A percentile compares a stretch with the other conserved stretches of the same genome.
Evolutionary conservation across 2,797 vertebrate species (phyloP).

Genomic region (Enteromius trimaculatus): DNA sequence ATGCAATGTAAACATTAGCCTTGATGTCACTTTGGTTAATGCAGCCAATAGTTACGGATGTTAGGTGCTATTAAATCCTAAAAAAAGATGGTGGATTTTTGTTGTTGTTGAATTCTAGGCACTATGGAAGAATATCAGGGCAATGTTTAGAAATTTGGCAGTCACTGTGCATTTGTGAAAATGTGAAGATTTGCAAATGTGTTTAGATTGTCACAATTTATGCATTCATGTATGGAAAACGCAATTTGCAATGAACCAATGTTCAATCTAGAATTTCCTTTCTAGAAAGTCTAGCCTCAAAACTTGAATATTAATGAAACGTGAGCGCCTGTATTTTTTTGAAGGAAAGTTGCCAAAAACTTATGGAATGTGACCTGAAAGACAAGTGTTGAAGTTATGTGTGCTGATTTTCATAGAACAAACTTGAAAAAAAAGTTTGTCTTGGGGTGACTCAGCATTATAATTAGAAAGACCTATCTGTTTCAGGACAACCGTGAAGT

Average conservation of each 20-base stretch:
- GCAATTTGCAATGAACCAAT: background rate
- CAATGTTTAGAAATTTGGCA: background rate
- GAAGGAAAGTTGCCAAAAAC: background rate
- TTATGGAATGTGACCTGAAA: background rate
- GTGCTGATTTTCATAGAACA: background rate
- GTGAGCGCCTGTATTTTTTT: background rate
- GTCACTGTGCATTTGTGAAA: background rate
- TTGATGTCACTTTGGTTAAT: background rate
- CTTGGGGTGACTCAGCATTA: background rate
- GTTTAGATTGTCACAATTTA: background rate
- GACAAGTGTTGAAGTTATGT: background rate
- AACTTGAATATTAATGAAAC: background rate
- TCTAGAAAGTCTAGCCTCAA: background rate
- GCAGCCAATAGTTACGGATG: background rate
- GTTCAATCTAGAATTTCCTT: background rate
- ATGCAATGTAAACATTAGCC: background rate
- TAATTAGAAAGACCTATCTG: constrained; percentile 32
- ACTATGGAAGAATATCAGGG: background rate
- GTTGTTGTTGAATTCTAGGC: background rate
- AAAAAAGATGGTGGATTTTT: background rate
- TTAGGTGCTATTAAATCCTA: background rate
- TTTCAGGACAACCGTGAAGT: constrained; percentile 94
- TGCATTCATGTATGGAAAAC: background rate
- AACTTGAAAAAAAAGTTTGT: background rate
- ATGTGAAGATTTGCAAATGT: background rate